Evolutionary conservation across 2,113 vertebrate genomes (phyloP).

Genomic region (Pteropus alecto): DNA sequence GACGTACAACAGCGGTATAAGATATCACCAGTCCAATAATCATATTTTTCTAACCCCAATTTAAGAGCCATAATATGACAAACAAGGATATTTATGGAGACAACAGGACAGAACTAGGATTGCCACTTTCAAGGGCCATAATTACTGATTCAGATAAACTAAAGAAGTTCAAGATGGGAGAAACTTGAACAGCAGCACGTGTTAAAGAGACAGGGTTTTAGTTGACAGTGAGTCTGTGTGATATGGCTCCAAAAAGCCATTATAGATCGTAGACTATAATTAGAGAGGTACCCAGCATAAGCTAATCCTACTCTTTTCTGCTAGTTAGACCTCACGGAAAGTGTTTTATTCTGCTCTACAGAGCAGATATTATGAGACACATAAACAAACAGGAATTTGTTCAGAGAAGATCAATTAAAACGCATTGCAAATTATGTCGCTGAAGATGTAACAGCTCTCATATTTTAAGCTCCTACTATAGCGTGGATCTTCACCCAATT

Average conservation of each 20-base stretch:
- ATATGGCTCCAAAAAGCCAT: neutral
- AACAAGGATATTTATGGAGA: neutral
- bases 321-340: neutral
- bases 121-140: neutral
- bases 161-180: neutral
- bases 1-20: neutral
- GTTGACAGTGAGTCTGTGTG: neutral
- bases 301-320: neutral
- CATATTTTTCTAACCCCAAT: neutral
- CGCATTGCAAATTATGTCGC: neutral
- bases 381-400: neutral
- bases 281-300: neutral
- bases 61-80: neutral
- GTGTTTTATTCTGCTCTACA: conserved; percentile 11
- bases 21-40: neutral
- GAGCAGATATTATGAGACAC: neutral
- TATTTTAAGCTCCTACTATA: conserved; percentile 16
- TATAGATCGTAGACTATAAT: neutral
- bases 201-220: neutral
- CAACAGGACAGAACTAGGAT: neutral
- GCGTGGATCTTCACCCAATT: neutral
- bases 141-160: neutral
- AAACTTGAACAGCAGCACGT: neutral
- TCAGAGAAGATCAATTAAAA: conserved; percentile 10
- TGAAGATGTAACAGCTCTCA: neutral